A percentile compares a stretch with the other conserved stretches of the same genome.
phyloP scores from a whole-genome alignment of 2,113 vertebrate species.

The Tachuris rubrigastra region DNA sequence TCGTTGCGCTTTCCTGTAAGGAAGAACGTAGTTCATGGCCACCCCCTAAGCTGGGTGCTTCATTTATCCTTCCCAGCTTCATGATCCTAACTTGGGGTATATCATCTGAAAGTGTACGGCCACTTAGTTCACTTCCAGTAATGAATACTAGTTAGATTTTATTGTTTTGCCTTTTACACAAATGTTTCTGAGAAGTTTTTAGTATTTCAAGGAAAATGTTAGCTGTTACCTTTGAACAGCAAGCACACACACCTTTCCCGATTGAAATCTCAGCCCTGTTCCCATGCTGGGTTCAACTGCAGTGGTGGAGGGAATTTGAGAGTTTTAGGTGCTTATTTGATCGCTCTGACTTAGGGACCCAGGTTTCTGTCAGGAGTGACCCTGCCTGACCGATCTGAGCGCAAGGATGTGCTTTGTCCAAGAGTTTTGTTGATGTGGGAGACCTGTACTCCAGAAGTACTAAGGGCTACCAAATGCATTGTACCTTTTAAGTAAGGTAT shows the following conservation, averaged over 20 bases:
- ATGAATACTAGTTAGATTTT: background rate
- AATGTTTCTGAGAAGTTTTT: background rate
- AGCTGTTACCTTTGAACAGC: rapidly evolving
- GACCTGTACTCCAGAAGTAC: background rate
- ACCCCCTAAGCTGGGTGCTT: background rate
- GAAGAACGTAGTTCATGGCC: background rate
- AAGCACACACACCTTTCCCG: rapidly evolving
- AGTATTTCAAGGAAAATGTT: background rate
- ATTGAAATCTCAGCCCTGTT: rapidly evolving
- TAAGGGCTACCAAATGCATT: background rate
- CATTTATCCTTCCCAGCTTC: rapidly evolving
- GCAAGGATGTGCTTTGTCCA: background rate
- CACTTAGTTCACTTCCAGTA: rapidly evolving
- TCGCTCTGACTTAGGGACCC: background rate
- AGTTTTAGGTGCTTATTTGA: background rate
- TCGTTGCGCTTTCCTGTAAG: background rate
- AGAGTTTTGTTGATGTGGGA: background rate
- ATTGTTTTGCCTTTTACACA: background rate
- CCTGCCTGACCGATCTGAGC: background rate
- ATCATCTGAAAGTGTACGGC: rapidly evolving
- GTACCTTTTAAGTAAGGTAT: background rate
- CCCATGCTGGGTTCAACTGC: rapidly evolving
- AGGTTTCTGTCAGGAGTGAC: background rate
- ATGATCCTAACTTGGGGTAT: rapidly evolving
- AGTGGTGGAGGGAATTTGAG: background rate